Conservation (phyloP, 2,888 invertebrate species). For the Oxyteleia sp. region DNA sequence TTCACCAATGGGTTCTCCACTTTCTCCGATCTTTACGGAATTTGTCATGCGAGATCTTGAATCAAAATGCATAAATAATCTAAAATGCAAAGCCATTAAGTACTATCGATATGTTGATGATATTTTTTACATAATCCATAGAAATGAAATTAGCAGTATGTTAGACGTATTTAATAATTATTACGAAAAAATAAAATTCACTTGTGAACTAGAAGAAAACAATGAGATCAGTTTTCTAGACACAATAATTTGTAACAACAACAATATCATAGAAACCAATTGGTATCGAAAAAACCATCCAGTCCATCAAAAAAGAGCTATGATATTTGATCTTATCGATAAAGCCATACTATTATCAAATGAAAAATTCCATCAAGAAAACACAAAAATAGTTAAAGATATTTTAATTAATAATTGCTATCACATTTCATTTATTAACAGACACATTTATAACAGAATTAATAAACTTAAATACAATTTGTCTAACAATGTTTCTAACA, state of each 20-base stretch:
- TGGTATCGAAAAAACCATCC: slow-evolving; percentile 17
- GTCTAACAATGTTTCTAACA: no score
- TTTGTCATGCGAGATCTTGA: no score
- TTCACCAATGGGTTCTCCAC: slow-evolving; percentile 1
- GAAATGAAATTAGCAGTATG: no score
- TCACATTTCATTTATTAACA: no score
- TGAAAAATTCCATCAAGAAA: neutral
- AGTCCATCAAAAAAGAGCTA: slow-evolving; percentile 1
- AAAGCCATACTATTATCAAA: no score
- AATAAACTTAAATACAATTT: no score
- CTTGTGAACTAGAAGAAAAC: slow-evolving; percentile 10
- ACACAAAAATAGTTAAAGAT: no score
- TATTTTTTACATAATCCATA: no score
- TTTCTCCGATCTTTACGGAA: neutral
- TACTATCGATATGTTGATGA: no score
- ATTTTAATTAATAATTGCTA: no score
- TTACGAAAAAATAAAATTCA: neutral
- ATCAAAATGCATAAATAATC: neutral
- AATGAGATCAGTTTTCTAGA: slow-evolving; percentile 20
- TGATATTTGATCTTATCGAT: neutral
- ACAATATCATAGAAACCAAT: slow-evolving; percentile 4
- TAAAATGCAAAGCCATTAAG: no score
- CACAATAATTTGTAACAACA: neutral
- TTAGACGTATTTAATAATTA: slow-evolving; percentile 7
- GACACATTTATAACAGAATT: no score